Evolutionary conservation across 1,140 invertebrate genomes (phyloP), one percentile per base, ranked within the genome.

Genomic region (Zophobas morio): DNA sequence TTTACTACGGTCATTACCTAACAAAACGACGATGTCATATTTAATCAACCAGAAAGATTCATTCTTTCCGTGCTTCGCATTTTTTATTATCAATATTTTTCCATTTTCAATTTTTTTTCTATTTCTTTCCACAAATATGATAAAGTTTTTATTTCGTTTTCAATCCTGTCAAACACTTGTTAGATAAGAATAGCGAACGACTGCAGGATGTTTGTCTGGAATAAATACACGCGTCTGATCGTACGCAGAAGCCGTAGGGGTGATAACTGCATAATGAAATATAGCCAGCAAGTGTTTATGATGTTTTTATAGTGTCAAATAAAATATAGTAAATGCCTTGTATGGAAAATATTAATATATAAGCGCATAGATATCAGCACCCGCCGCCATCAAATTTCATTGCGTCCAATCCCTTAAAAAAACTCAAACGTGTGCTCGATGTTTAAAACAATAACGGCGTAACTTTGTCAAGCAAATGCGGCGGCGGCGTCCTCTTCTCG

Each of bases 271-370:
- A 78, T 78, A 74, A 80, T 81, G 81, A 81, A 80, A 80, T 80
- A 81, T 81, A 75, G 74, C 73, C 79, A 77, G 81, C 81, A 81
- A 81, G 81, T 81, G 81, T 79, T 76, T 79, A 80, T 81, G 81
- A 81, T 81, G 81, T 81, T 81, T 81, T 81, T 81, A 81, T 81
- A 76, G 81, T 81, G 81, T 78, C 81, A 81, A 81, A 81, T 81
- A 81, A 81, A 81, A 81, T 81, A 79, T 81, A 80, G 77, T 80
- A 77, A 71, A 63, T 42, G 70, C 51, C 35, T 63, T 75, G 60
- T 75, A 78, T 70, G 66, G 74, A 78, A 71, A 75, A 75, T 72
- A 71, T 75, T 75, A 75, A 72, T 78, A 75, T 20, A 20, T 66
- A 34, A 53, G 51, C 6, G 54, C 34, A 35, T 56, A 42, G 49